Base-by-base conservation (phyloP, 2,113 vertebrate species). In the Cyphomyrus plagiostoma region DNA sequence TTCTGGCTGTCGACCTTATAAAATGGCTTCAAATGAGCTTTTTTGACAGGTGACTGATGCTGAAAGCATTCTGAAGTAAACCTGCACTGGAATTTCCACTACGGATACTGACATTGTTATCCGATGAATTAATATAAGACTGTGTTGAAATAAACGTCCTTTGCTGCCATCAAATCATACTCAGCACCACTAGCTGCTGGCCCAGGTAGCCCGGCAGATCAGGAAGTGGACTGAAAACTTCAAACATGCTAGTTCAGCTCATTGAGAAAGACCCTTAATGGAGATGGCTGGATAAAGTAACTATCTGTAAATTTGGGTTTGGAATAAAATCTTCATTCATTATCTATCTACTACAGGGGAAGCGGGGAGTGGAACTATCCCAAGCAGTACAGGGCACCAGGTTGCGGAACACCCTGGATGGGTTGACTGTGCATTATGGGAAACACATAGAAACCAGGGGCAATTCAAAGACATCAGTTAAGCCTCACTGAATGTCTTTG, bases 1-100 rank as follows among this genome's bases (percentile, higher is more conserved):
- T 84, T 84, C 17, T 48, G 39, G 82, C 82, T 84, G 39, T 84
- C 15, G 82, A 84, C 45, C 77, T 7, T 82, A 82, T 82, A 39
- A 45, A 45, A 56, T 89, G 80, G 50, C 30, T 15, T 89, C 82
- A 89, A 85, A 85, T 85, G 45, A 85, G 80, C 89, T 89, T 90
- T 88, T 83, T 88, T 88, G 45, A 84, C 82, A 46, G 82, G 45
- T 45, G 45, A 84, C 21, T 84, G 82, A 84, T 46, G 39, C 39
- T 23, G 21, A 46, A 84, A 42, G 42, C 35, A 84, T n/a, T 48
- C 3, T 84, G 8, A 45, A 84, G 45, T 46, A 84, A 48, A 84
- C 2, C 74, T 39, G 74, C 62, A 80, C 30, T 42, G 74, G 30
- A 35, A 80, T 42, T 42, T 80, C 35, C 30, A 19, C 35, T 80